These are phyloP conservation scores for Anorthoa munda DNA, from an alignment of 2,888 invertebrate genomes.

Conservation along the genomic window DNA sequence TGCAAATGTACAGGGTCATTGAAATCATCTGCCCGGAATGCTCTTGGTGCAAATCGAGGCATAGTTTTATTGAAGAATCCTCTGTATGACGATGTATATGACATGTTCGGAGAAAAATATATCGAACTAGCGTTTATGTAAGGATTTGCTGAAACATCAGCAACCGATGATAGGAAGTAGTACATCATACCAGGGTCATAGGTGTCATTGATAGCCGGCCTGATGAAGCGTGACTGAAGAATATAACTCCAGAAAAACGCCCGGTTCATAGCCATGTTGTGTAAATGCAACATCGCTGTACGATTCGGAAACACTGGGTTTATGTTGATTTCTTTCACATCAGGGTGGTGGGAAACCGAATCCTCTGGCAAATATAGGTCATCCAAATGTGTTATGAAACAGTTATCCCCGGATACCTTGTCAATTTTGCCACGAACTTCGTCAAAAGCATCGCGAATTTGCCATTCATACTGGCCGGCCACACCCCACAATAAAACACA, in stretches of 20 bases:
- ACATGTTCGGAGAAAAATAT: conserved; percentile 98
- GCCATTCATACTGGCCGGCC: conserved; percentile 97
- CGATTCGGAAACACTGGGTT: conserved; percentile 98
- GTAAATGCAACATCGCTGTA: conserved; percentile 97
- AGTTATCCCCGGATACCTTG: conserved; percentile 96
- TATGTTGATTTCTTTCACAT: conserved; percentile 98
- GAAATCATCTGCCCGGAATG: conserved; percentile 97
- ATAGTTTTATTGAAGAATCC: conserved; percentile 99
- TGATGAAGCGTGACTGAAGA: conserved; percentile 96
- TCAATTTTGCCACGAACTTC: conserved; percentile 96
- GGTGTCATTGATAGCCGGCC: conserved; percentile 97
- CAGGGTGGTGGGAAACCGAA: conserved; percentile 97
- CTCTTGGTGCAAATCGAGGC: conserved; percentile 98
- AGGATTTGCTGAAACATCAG: conserved; percentile 98
- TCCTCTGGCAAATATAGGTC: conserved; percentile 96
- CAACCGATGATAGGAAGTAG: conserved; percentile 98
- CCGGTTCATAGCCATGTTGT: conserved; percentile 98
- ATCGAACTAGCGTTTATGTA: conserved; percentile 98
- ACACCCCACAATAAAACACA: conserved; percentile 91
- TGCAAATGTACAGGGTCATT: conserved; percentile 98
- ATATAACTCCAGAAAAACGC: conserved; percentile 99
- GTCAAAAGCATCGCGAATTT: conserved; percentile 97
- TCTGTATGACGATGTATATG: conserved; percentile 98
- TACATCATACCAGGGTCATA: conserved; percentile 99
- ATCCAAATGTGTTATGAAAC: conserved; percentile 95